Evolutionary conservation across 2,113 vertebrate species (phyloP).

Genomic region (Rhinolophus ferrumequinum): DNA sequence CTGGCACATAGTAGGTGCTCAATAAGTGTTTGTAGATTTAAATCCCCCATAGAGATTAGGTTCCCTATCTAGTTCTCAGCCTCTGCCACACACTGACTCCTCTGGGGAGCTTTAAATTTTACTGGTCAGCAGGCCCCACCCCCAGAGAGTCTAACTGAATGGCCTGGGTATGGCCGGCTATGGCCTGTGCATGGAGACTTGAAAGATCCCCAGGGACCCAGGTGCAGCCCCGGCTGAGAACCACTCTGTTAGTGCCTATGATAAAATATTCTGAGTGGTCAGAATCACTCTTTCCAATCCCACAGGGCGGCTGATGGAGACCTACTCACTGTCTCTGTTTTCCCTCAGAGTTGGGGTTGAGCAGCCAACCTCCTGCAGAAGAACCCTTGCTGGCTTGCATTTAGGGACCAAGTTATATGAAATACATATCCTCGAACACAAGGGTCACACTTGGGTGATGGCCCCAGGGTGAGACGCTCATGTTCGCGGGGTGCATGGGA

Average conservation of each 20-base stretch:
- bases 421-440: background rate
- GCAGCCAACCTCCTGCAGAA: background rate
- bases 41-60: background rate
- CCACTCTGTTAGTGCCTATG: fast-evolving
- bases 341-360: background rate
- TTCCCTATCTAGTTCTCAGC: background rate
- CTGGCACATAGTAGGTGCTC: background rate
- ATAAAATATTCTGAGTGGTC: background rate
- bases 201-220: background rate
- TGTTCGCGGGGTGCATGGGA: fast-evolving
- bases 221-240: background rate
- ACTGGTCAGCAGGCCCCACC: background rate
- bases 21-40: background rate
- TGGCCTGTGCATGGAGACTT: background rate
- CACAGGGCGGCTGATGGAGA: background rate
- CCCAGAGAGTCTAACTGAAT: background rate
- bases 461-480: background rate
- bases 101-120: background rate
- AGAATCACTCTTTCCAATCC: background rate
- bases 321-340: background rate
- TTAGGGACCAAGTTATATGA: background rate
- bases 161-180: background rate
- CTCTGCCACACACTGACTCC: fast-evolving
- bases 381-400: background rate
- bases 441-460: background rate